Evolutionary conservation across 2,888 invertebrate species (phyloP).

Genomic region (Eupithecia tripunctaria): DNA sequence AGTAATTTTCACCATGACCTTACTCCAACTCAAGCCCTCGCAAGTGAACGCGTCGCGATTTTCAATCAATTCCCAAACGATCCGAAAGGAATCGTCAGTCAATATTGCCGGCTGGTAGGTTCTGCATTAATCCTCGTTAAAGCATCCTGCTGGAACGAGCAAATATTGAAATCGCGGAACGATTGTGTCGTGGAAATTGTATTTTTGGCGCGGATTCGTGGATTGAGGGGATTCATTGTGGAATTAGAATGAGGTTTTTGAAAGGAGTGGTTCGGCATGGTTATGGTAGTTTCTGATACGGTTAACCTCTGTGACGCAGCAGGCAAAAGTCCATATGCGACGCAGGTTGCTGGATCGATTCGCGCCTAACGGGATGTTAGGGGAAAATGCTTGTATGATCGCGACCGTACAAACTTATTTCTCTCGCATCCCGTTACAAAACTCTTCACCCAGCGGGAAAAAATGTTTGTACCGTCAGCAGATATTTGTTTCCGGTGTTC

Average conservation of each 20-base stretch:
- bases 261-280: conserved; percentile 5
- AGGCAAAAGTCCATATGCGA: not conserved
- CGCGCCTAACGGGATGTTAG: not conserved
- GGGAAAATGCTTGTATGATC: not conserved
- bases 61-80: conserved; percentile 46
- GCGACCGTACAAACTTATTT: too few species aligned
- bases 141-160: conserved; percentile 41
- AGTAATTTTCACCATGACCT: conserved; percentile 13
- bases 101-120: conserved; percentile 46
- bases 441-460: too few species aligned
- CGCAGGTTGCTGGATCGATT: not conserved
- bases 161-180: conserved; percentile 47
- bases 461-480: too few species aligned
- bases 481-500: too few species aligned
- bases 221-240: conserved; percentile 35
- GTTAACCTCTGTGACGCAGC: not conserved
- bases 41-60: conserved; percentile 43
- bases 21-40: conserved; percentile 22
- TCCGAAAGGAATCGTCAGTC: conserved; percentile 46
- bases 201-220: conserved; percentile 40
- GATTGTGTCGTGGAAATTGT: conserved; percentile 45
- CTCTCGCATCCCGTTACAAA: too few species aligned
- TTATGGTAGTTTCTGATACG: not conserved
- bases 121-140: conserved; percentile 47
- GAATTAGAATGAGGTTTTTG: conserved; percentile 22